Evolutionary conservation across 2,888 invertebrate species (phyloP), one percentile per base, ranked within the genome.

Genomic region (Drosophila austrosaltans): DNA sequence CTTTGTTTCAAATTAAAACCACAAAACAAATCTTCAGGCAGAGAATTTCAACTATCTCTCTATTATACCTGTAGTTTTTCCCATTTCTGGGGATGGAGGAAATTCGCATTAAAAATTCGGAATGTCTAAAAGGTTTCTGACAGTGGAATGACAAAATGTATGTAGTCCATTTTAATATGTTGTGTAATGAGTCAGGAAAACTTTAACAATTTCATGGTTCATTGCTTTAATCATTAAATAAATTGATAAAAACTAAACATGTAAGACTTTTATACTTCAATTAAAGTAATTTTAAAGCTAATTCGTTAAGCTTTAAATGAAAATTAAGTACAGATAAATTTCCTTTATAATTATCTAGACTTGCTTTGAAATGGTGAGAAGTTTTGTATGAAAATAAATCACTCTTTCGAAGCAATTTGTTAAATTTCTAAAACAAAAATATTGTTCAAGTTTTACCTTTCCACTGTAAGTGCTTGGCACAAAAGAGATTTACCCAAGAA

Each of bases 21-120:
- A 59, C 86, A 86, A 80, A 87, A 87, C 87, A 87, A 86, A 87
- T 87, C 85, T 76, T 66, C 64, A 72, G 69, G 60, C 67, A 74
- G 78, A 69, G 62, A 54, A 56, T 72, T 22, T 25, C 25, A 48
- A 25, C 25, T 48, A 22, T 8, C 16, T 22, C 12, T 48, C 22
- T 67, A 65, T 48, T 65, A 67, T 66, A 68, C 22, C 10, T 36
- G n/a, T 63, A 63, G 70, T 61, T 77, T 86, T 75, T 66, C 77
- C 67, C 68, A 80, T 71, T 71, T 82, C 36, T 36, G 8, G 10
- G 79, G 77, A 73, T 74, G 76, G 79, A 2, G 22, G 8, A 48
- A 75, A 83, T 85, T 82, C 88, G 79, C 84, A 88, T 85, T 86
- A 79, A 88, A 88, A 88, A 85, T 85, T 79, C 84, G 75, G 75